Conservation (phyloP, 2,888 invertebrate genomes). For the Drosophila nigricruria region DNA sequence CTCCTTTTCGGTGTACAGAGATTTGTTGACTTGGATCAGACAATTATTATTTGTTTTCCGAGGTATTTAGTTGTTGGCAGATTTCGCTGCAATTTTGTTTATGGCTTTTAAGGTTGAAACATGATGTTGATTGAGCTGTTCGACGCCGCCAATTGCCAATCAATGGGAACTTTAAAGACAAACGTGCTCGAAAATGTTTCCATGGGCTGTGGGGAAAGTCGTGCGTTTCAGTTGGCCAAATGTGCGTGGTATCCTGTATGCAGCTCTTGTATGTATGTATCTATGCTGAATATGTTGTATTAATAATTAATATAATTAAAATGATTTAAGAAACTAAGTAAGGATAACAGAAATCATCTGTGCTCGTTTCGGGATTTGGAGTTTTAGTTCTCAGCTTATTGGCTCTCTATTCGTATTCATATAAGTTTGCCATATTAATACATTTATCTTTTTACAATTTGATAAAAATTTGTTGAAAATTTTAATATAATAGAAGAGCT, state of each 20-base stretch:
- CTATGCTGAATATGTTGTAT: too few relatives aligned
- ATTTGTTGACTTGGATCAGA: constrained; percentile 68
- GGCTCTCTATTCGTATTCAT: too few relatives aligned
- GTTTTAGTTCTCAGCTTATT: too few relatives aligned
- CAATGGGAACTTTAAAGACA: constrained; percentile 49
- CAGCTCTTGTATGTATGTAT: background rate
- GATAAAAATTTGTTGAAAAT: background rate
- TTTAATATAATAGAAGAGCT: background rate
- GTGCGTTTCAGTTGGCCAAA: constrained; percentile 6
- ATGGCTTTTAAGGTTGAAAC: constrained; percentile 56
- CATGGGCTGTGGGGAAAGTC: constrained; percentile 48
- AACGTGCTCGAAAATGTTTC: constrained; percentile 34
- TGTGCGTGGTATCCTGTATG: constrained; percentile 21
- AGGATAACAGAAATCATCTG: too few relatives aligned
- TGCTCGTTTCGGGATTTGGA: too few relatives aligned
- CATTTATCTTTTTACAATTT: too few relatives aligned
- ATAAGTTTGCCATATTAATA: too few relatives aligned
- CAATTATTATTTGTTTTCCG: constrained; percentile 72
- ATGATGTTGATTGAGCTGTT: constrained; percentile 64
- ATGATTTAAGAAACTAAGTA: too few relatives aligned
- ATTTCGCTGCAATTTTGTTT: constrained; percentile 64
- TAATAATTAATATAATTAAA: too few relatives aligned
- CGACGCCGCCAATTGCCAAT: constrained; percentile 55
- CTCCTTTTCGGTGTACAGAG: constrained; percentile 74
- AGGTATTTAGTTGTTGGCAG: constrained; percentile 53